Conservation (phyloP, 1,140 invertebrate genomes). For the Liolophura sinensis region DNA sequence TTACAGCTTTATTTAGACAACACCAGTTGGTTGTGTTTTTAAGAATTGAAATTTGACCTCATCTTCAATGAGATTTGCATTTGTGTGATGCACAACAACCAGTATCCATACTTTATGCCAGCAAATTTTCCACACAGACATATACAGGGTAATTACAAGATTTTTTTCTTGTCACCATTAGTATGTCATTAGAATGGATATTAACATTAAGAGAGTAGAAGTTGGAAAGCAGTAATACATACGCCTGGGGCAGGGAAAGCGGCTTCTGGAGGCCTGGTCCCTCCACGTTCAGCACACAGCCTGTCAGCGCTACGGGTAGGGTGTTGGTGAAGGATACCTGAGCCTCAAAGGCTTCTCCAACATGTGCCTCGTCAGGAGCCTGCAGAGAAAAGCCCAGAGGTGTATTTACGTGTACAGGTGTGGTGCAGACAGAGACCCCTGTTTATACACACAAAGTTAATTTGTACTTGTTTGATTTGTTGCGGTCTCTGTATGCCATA, state of each 20-base stretch:
- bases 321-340: constrained; percentile 81
- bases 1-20: too few species aligned
- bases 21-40: too few species aligned
- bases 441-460: background rate
- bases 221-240: background rate
- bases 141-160: background rate
- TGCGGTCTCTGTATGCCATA: background rate
- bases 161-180: background rate
- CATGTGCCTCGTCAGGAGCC: constrained; percentile 64
- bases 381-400: constrained; percentile 12
- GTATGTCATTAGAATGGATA: background rate
- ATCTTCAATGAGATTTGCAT: too few species aligned
- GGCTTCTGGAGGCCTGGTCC: constrained; percentile 66
- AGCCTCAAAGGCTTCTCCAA: constrained; percentile 69
- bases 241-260: constrained; percentile 14
- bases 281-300: constrained; percentile 77
- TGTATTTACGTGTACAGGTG: background rate
- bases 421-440: background rate
- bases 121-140: background rate
- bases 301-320: constrained; percentile 74
- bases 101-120: background rate
- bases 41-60: too few species aligned
- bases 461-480: background rate
- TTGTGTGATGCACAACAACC: too few species aligned
- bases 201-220: background rate